Evolutionary conservation across 2,888 invertebrate species (phyloP).

Genomic region (Machimus atricapillus): DNA sequence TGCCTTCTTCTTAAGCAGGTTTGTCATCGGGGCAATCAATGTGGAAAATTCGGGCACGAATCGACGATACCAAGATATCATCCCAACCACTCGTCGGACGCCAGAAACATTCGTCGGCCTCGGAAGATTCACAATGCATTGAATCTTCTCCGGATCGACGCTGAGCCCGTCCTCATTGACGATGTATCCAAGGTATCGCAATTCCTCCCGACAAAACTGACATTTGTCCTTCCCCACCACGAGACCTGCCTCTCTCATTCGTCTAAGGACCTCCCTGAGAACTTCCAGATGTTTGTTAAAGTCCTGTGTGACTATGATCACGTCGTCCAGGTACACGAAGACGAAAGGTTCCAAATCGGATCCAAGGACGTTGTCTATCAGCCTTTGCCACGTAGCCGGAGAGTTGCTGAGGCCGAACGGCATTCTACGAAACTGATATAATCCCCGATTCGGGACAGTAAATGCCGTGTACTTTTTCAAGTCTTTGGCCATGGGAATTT

Average conservation of each 20-base stretch:
- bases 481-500: neutral
- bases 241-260: no score
- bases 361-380: neutral
- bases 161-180: neutral
- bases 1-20: neutral
- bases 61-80: slow-evolving; percentile 28
- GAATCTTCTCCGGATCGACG: slow-evolving; percentile 11
- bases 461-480: slow-evolving; percentile 1
- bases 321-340: slow-evolving; percentile 37
- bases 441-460: slow-evolving; percentile 15
- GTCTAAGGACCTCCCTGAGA: neutral
- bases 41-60: slow-evolving; percentile 22
- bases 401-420: neutral
- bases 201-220: no score
- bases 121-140: neutral
- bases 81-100: neutral
- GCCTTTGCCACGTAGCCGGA: slow-evolving; percentile 38
- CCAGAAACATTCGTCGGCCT: slow-evolving; percentile 19
- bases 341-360: slow-evolving; percentile 12
- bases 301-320: neutral
- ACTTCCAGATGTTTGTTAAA: slow-evolving; percentile 9
- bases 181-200: slow-evolving; percentile 20
- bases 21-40: neutral
- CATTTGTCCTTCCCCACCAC: no score
- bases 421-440: neutral